These are phyloP conservation scores for Boloria selene DNA, from an alignment of 2,888 invertebrate genomes.

Conservation along the genomic window DNA sequence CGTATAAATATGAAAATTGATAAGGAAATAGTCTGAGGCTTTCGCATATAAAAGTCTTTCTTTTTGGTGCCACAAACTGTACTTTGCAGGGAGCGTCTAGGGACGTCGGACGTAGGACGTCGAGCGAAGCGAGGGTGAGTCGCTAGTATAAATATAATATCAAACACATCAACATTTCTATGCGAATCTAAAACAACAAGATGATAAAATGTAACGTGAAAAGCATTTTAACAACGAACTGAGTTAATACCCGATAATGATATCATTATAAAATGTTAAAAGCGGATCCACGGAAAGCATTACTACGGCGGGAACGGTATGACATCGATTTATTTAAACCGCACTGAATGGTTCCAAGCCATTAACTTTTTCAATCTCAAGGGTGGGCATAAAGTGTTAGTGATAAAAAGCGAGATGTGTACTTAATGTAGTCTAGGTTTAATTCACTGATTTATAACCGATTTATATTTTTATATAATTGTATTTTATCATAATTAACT, in stretches of 20 bases:
- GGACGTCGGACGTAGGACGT: too few relatives aligned
- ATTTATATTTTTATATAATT: background rate
- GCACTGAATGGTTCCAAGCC: slow-evolving; percentile 73
- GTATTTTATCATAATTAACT: background rate
- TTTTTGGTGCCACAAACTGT: too few relatives aligned
- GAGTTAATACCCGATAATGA: slow-evolving; percentile 35
- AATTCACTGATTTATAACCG: background rate
- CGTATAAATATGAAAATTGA: too few relatives aligned
- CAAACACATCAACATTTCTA: slow-evolving; percentile 8
- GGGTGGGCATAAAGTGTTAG: slow-evolving; percentile 69
- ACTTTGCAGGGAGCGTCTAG: too few relatives aligned
- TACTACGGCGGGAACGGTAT: slow-evolving; percentile 66
- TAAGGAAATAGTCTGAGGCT: too few relatives aligned
- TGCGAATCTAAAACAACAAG: slow-evolving; percentile 16
- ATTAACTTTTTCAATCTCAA: slow-evolving; percentile 77
- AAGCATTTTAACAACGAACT: slow-evolving; percentile 20
- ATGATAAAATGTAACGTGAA: slow-evolving; percentile 10
- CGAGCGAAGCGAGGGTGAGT: background rate
- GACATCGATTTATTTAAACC: slow-evolving; percentile 78
- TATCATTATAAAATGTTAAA: slow-evolving; percentile 37
- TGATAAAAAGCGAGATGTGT: slow-evolving; percentile 58
- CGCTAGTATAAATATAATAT: background rate
- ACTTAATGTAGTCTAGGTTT: slow-evolving; percentile 39
- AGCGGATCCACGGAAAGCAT: slow-evolving; percentile 32
- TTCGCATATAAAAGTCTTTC: too few relatives aligned